A percentile compares a stretch with the other conserved stretches of the same genome.
Evolutionary conservation across 2,888 invertebrate genomes (phyloP).

Genomic region (Mycalesis mineus): DNA sequence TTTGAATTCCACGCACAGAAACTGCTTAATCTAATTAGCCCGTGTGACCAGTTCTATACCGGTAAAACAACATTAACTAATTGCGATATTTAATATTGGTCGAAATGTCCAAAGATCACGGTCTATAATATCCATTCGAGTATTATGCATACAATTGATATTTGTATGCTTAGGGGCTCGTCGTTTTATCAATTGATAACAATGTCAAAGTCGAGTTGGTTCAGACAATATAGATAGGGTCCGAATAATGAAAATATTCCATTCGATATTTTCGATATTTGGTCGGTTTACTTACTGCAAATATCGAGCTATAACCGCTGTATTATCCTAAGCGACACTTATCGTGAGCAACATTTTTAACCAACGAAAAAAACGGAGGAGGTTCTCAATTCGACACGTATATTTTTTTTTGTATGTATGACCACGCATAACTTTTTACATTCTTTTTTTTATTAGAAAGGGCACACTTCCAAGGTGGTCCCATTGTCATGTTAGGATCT

Average conservation of each 20-base stretch:
- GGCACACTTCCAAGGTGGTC: too few species aligned
- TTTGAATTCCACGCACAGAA: not conserved
- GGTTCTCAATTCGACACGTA: too few species aligned
- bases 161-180: slow-evolving; percentile 9
- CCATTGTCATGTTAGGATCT: too few species aligned
- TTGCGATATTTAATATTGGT: not conserved
- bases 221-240: not conserved
- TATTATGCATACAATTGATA: not conserved
- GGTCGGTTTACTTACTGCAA: too few species aligned
- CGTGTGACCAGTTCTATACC: not conserved
- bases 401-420: too few species aligned
- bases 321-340: too few species aligned
- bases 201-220: slow-evolving; percentile 1
- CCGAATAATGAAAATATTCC: not conserved
- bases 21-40: not conserved
- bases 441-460: too few species aligned
- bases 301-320: too few species aligned
- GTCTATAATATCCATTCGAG: not conserved
- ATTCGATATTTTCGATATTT: not conserved
- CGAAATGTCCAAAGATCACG: not conserved
- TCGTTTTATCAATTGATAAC: slow-evolving; percentile 12
- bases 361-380: too few species aligned
- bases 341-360: too few species aligned
- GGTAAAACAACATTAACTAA: not conserved
- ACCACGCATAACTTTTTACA: too few species aligned